These are phyloP conservation scores for Dallia pectoralis DNA, from an alignment of 2,797 vertebrate genomes.

Conservation along the genomic window DNA sequence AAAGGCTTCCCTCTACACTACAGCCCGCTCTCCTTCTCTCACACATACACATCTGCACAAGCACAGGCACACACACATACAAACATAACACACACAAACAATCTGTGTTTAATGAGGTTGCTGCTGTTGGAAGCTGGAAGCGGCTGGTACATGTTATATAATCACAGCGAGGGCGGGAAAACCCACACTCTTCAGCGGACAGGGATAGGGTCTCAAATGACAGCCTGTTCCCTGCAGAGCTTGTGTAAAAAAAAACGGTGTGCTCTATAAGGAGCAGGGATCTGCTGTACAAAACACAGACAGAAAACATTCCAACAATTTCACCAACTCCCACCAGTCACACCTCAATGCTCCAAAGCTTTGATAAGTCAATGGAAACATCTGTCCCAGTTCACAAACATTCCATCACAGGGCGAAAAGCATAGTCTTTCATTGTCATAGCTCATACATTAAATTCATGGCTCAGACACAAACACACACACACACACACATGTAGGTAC, in stretches of 20 bases:
- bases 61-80: conserved; percentile 50
- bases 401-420: conserved; percentile 18
- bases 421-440: background rate
- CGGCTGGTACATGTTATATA: conserved; percentile 78
- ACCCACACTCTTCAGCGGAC: conserved; percentile 65
- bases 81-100: conserved; percentile 57
- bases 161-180: conserved; percentile 78
- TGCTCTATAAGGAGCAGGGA: background rate
- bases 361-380: conserved; percentile 50
- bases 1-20: conserved; percentile 44
- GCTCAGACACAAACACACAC: background rate
- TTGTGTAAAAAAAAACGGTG: background rate
- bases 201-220: conserved; percentile 25
- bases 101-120: conserved; percentile 73
- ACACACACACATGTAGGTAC: background rate
- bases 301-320: conserved; percentile 68
- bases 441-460: too few species aligned
- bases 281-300: conserved; percentile 59
- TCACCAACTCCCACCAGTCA: conserved; percentile 52
- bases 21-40: conserved; percentile 62
- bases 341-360: conserved; percentile 52
- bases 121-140: conserved; percentile 71
- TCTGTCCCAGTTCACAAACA: conserved; percentile 12
- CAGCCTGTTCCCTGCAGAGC: background rate
- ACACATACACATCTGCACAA: conserved; percentile 58